Conservation (phyloP, 2,888 invertebrate species). For the Taphrorychus bicolor region DNA sequence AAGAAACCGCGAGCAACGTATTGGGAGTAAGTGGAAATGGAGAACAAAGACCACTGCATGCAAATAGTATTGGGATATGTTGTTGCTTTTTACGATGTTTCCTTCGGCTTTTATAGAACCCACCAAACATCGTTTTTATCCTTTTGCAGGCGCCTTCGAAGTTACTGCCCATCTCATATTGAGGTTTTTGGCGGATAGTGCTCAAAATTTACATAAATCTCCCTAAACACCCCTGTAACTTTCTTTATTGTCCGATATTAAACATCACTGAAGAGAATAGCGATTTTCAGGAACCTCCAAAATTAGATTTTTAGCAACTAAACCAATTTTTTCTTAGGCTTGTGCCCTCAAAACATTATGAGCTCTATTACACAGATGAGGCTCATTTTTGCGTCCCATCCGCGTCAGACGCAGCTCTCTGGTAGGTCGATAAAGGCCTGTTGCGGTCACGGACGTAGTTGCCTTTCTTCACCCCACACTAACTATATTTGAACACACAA, state of each 20-base stretch:
- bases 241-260: too few species aligned
- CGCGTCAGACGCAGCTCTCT: constrained; percentile 4
- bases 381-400: constrained; percentile 3
- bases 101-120: not conserved
- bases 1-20: not conserved
- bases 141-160: not conserved
- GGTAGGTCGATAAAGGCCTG: not conserved
- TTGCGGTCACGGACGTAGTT: not conserved
- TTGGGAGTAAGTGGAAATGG: not conserved
- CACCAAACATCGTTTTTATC: not conserved
- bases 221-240: too few species aligned
- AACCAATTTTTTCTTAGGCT: not conserved
- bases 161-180: not conserved
- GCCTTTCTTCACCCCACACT: not conserved
- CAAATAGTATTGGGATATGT: not conserved
- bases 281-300: not conserved
- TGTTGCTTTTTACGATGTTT: not conserved
- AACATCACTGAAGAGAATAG: too few species aligned
- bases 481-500: not conserved
- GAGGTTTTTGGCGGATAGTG: not conserved
- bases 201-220: too few species aligned
- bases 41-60: not conserved
- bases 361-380: not conserved
- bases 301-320: too few species aligned
- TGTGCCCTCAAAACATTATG: not conserved